These are phyloP conservation scores for Takifugu rubripes DNA, from an alignment of 2,797 vertebrate genomes.

Conservation along the genomic window DNA sequence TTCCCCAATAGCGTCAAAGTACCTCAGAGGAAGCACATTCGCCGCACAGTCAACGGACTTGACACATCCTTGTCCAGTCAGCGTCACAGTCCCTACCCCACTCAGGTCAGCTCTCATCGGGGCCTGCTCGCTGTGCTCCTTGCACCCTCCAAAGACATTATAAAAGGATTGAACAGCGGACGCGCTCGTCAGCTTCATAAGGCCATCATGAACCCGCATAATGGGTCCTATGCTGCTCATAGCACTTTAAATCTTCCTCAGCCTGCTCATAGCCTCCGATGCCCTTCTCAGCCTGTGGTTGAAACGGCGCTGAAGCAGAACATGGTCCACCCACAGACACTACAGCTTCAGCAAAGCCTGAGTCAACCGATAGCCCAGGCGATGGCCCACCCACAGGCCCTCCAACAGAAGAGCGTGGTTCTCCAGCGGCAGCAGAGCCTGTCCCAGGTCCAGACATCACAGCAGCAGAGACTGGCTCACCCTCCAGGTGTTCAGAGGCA, in stretches of 20 bases:
- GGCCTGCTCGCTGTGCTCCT: constrained; percentile 91
- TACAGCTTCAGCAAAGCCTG: constrained; percentile 83
- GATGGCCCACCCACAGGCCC: constrained; percentile 53
- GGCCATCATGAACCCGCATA: constrained; percentile 81
- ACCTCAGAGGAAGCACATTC: constrained; percentile 96
- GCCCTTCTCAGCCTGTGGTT: constrained; percentile 68
- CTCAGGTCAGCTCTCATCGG: constrained; percentile 83
- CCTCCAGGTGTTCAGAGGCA: constrained; percentile 63
- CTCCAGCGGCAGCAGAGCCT: constrained; percentile 66
- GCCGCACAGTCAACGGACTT: constrained; percentile 93
- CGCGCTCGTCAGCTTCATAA: constrained; percentile 81
- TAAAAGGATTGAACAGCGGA: constrained; percentile 85
- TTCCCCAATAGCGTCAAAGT: constrained; percentile 97
- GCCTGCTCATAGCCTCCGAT: constrained; percentile 72
- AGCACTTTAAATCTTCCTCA: constrained; percentile 84
- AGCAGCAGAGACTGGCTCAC: constrained; percentile 59
- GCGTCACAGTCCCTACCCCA: constrained; percentile 89
- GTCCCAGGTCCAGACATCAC: constrained; percentile 60
- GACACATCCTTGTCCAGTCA: constrained; percentile 91
- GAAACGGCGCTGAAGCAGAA: constrained; percentile 76
- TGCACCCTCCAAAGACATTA: constrained; percentile 74
- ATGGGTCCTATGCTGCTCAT: constrained; percentile 76
- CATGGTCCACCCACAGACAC: constrained; percentile 81
- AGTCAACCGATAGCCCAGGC: constrained; percentile 58
- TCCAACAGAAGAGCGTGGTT: constrained; percentile 60